These are phyloP conservation scores for Noctua comes DNA, from an alignment of 2,888 invertebrate species.

Conservation along the genomic window DNA sequence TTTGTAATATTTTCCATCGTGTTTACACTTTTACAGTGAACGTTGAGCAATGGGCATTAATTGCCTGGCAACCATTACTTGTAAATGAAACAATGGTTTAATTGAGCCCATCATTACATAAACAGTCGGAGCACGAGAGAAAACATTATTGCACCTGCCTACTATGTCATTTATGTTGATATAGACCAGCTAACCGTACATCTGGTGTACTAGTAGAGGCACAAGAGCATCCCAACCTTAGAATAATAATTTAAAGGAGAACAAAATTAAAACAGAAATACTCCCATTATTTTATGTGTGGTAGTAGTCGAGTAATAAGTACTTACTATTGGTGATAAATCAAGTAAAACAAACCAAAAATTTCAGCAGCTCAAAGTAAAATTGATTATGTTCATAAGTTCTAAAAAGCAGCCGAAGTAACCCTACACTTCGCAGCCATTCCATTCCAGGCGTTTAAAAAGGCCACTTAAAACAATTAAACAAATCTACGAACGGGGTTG, in stretches of 20 bases:
- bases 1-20: background rate
- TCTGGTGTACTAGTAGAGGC: background rate
- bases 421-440: slow-evolving; percentile 37
- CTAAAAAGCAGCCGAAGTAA: slow-evolving; percentile 20
- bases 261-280: background rate
- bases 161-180: slow-evolving; percentile 7
- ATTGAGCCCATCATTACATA: slow-evolving; percentile 4
- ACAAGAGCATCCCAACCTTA: background rate
- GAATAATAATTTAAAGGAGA: background rate
- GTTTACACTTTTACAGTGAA: background rate
- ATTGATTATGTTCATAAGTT: slow-evolving; percentile 38
- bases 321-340: background rate
- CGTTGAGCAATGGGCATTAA: background rate
- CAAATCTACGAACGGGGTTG: slow-evolving; percentile 56
- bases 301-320: background rate
- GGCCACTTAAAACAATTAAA: slow-evolving; percentile 62
- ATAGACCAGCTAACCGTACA: background rate
- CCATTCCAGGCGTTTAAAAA: slow-evolving; percentile 39
- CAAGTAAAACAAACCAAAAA: slow-evolving; percentile 7
- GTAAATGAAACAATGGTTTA: slow-evolving; percentile 1
- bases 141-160: slow-evolving; percentile 16
- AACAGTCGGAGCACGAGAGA: background rate
- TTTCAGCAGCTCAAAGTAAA: slow-evolving; percentile 24
- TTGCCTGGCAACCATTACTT: background rate
- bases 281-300: background rate